Evolutionary conservation across 2,113 vertebrate species (phyloP).

Genomic region (Carassius gibelio): DNA sequence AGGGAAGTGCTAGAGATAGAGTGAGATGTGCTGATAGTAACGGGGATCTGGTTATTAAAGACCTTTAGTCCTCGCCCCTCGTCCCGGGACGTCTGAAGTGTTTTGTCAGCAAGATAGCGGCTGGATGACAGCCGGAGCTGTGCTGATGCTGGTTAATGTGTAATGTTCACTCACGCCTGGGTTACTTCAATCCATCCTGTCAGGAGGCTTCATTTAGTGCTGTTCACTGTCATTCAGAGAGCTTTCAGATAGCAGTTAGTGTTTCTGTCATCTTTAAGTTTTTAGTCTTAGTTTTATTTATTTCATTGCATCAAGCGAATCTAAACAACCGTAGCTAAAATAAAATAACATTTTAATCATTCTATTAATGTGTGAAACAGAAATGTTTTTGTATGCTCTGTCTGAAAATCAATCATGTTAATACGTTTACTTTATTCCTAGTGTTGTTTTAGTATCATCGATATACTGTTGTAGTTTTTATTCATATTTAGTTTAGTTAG

Average conservation of each 20-base stretch:
- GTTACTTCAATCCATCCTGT: background rate
- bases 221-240: background rate
- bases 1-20: background rate
- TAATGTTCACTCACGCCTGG: background rate
- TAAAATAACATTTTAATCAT: too few species aligned
- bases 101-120: slow-evolving; percentile 21
- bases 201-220: background rate
- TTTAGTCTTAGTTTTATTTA: background rate
- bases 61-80: slow-evolving; percentile 57
- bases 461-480: too few species aligned
- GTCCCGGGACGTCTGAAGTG: background rate
- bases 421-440: too few species aligned
- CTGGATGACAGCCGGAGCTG: background rate
- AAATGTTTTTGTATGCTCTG: too few species aligned
- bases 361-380: too few species aligned
- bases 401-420: too few species aligned
- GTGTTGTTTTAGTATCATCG: too few species aligned
- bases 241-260: background rate
- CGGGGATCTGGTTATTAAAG: background rate
- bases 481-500: too few species aligned
- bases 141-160: background rate
- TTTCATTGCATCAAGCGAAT: background rate
- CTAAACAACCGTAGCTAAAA: too few species aligned
- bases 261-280: background rate
- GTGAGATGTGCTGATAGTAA: background rate